Base-by-base conservation (phyloP, 2,888 invertebrate genomes). In the Ophion slaviceki region DNA sequence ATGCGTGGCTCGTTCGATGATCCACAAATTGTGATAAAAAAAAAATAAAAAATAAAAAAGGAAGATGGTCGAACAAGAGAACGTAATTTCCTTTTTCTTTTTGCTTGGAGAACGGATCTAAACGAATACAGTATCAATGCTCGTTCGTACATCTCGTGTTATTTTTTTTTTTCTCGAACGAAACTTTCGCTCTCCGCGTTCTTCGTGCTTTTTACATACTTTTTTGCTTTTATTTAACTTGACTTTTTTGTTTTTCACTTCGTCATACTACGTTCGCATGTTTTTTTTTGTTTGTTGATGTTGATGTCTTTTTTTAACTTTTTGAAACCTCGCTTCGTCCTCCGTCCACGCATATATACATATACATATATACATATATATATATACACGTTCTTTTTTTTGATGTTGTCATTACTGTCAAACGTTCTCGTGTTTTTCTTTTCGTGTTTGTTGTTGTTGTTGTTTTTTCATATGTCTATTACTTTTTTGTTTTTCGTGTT, bases 71-170 rank as follows among this genome's bases (percentile, higher is more conserved):
- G 86, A 89, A 88, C 89, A 88, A 87, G 87, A 87, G 87, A 88
- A 89, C 88, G 88, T 90, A 92, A 86, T 74, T 68, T 36, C 20
- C 66, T 59, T 68, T 80, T 70, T 84, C 40, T 53, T 75, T 74
- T 72, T 53, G 64, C 53, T 75, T 87, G 80, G 85, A 87, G 85
- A 84, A 86, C 82, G 76, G 84, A 84, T 85, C 86, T 82, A 85
- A 92, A 92, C 91, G 91, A 92, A 92, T 91, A 91, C 90, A 92
- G 91, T 92, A 92, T 91, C 90, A 91, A 92, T 92, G 92, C 92
- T 92, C 90, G 91, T 91, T 92, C 90, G 90, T 92, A 92, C 92
- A 91, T 91, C 91, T 89, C 89, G 88, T 32, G 32, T 32, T 32
- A 32, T 4, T 40, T 40, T 36, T 40, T 40, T 40, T 40, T 89